Evolutionary conservation across 2,113 vertebrate genomes (phyloP), one percentile per base, ranked within the genome.

Genomic region (Oncorhynchus masou): DNA sequence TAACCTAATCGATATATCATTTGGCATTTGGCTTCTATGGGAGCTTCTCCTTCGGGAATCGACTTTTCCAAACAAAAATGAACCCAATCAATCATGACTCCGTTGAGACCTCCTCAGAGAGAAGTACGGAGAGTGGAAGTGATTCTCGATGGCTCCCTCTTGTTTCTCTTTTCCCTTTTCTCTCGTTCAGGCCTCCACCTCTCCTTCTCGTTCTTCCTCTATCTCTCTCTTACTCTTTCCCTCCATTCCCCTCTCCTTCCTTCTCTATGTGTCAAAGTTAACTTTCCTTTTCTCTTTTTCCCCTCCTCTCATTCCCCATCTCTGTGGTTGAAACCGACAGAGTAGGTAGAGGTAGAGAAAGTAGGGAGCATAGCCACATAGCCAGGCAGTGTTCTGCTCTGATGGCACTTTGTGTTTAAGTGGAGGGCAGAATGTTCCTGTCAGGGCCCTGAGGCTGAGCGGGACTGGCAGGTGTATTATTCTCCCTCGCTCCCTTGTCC

Each of bases 401-500:
- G 39, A 45, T 45, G 88, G 87, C 83, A 84, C 87, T 91, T 91
- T 89, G 91, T 90, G 89, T 91, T 92, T 90, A 92, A 93, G 88
- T 88, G 87, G 85, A 81, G 86, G 88, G 89, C 87, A 90, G 88
- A 45, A 45, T 91, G 91, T 92, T 91, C 90, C 89, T 91, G 91
- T 92, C 92, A 90, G 82, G 83, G 85, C 70, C 76, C 88, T 88
- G 86, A 88, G 79, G 87, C 89, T 90, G 89, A 91, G 87, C 88
- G 80, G 88, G 87, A 85, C 83, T 91, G 92, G 90, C 92, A 92
- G 91, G 90, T 92, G 91, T 91, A 92, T 93, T 94, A 93, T 91
- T 89, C 89, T 11, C 84, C 86, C 75, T 80, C 75, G 81, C 88
- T 71, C 84, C 89, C 90, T 86, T 84, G 92, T 93, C 92, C 92